Evolutionary conservation across 2,797 vertebrate genomes (phyloP).

Genomic region (Valencia hispanica): DNA sequence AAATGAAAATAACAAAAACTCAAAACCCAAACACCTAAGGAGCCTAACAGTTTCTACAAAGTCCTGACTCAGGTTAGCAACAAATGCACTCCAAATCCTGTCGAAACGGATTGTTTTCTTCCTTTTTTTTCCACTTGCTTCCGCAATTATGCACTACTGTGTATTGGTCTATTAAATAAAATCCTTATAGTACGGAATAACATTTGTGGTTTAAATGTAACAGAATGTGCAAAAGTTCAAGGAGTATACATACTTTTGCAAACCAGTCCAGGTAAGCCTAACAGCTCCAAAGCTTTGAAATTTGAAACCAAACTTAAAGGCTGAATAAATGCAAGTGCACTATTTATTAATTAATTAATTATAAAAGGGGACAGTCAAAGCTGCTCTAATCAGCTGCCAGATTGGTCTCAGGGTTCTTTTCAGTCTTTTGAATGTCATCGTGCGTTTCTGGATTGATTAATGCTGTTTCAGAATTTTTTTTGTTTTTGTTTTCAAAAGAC

Average conservation of each 20-base stretch:
- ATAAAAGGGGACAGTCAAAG: neutral
- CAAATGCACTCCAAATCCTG: neutral
- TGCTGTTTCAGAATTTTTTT: neutral
- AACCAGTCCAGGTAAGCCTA: neutral
- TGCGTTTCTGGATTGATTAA: neutral
- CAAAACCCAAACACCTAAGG: too few species aligned
- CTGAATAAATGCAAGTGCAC: neutral
- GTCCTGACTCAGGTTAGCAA: too few species aligned
- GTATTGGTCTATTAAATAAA: too few species aligned
- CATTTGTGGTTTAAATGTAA: neutral
- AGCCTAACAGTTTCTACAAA: too few species aligned
- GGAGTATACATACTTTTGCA: neutral
- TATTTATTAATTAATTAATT: neutral
- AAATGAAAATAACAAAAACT: too few species aligned
- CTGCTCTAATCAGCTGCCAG: neutral
- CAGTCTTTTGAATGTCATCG: neutral
- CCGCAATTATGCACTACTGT: neutral
- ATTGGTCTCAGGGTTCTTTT: neutral
- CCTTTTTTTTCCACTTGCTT: neutral
- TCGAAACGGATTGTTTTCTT: too few species aligned
- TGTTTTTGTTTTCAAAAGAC: neutral
- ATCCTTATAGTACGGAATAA: neutral
- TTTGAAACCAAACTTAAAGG: neutral
- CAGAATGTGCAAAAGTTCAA: neutral
- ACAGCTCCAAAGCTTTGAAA: neutral